Base-by-base conservation (phyloP, 2,797 vertebrate genomes). In the Acanthiza pusilla region DNA sequence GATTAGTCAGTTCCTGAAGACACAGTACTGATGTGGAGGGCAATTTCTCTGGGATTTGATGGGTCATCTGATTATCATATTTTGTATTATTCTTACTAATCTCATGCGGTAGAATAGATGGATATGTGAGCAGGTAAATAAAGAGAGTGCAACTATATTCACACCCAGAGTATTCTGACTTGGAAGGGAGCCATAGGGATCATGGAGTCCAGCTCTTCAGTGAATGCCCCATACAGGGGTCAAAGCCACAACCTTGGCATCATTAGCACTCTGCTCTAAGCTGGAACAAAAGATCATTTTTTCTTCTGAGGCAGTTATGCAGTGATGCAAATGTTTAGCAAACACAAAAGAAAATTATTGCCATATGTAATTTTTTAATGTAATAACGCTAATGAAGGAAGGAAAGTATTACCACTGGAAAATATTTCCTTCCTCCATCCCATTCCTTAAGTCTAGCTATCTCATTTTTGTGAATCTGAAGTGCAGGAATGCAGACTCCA, bases 11-110 rank as follows among this genome's bases (percentile, higher is more conserved):
- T 40, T 93, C 55, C 70, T 75, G 43, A 75, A 86, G 73, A 66
- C 29, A 50, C 29, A 50, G 32, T 12, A 5, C 38, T 55, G 38
- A 53, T 55, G 16, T 7, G 61, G 60, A 90, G 58, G 62, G 88
- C 36, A 90, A 5, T 70, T 84, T 82, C 67, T 86, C 5, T 90
- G 91, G 85, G 83, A 70, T 89, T 91, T 91, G 48, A 38, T 82
- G 55, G 94, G 79, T 93, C 85, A 86, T 63, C 71, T 95, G 38
- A 93, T 96, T 94, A 84, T 61, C 94, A 88, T 95, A 84, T 89
- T 85, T 95, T 7, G 1, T 76, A 62, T 92, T 91, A 88, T 89
- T 93, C 26, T 89, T 68, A 42, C 48, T 88, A 83, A 81, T 90
- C 47, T 88, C 25, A 7, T 75, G 23, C n/a, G 34, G 67, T 63